phyloP scores from a whole-genome alignment of 2,113 vertebrate genomes.

The human region GRCh38 chr2:229249501-229250000 shows the following conservation, averaged over 20 bases:
- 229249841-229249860: background rate
- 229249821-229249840: too few relatives aligned
- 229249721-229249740: background rate
- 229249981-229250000: background rate
- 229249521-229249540: background rate
- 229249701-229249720: background rate
- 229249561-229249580: background rate
- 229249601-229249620: background rate
- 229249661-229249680: background rate
- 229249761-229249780: background rate
- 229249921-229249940: background rate
- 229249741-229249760: background rate
- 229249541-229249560: background rate
- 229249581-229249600: background rate
- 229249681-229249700: background rate
- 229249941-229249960: background rate
- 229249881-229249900: background rate
- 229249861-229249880: background rate
- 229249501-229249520: background rate
- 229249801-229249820: background rate
- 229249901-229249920: background rate
- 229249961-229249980: fast-evolving
- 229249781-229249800: fast-evolving
- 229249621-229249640: background rate
- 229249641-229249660: background rate